Evolutionary conservation across 2,888 invertebrate species (phyloP).

Genomic region (Brachynemurus nebulosus): DNA sequence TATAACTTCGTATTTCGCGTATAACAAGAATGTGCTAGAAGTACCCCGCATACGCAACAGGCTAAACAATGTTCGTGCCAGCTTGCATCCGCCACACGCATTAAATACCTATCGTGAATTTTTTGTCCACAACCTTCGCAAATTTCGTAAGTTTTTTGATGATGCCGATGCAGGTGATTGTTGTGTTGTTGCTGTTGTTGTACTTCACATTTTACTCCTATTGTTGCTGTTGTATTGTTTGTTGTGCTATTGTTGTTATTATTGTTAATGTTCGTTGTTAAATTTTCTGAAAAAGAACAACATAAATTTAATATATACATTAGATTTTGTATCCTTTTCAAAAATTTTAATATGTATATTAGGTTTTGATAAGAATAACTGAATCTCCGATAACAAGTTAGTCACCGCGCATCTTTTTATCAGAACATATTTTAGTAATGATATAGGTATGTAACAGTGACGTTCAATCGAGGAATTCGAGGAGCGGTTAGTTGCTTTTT

Average conservation of each 20-base stretch:
- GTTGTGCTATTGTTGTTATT: neutral
- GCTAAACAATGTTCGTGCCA: constrained; percentile 96
- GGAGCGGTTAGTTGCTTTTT: too few species aligned
- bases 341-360: too few species aligned
- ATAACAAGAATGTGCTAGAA: constrained; percentile 87
- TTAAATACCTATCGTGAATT: constrained; percentile 88
- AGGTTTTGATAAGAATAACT: too few species aligned
- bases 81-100: constrained; percentile 85
- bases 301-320: too few species aligned
- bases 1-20: constrained; percentile 87
- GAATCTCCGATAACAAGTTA: too few species aligned
- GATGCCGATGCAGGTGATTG: too few species aligned
- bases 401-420: too few species aligned
- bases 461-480: too few species aligned
- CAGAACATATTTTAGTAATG: too few species aligned
- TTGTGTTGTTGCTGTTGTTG: constrained; percentile 3
- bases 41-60: constrained; percentile 86
- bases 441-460: too few species aligned
- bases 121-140: constrained; percentile 92
- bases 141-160: constrained; percentile 38
- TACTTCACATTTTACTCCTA: constrained; percentile 5
- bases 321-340: too few species aligned
- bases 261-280: neutral
- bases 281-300: neutral
- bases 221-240: neutral